Evolutionary conservation across 2,797 vertebrate species (phyloP), one percentile per base, ranked within the genome.

Genomic region (Naso thynnoides): DNA sequence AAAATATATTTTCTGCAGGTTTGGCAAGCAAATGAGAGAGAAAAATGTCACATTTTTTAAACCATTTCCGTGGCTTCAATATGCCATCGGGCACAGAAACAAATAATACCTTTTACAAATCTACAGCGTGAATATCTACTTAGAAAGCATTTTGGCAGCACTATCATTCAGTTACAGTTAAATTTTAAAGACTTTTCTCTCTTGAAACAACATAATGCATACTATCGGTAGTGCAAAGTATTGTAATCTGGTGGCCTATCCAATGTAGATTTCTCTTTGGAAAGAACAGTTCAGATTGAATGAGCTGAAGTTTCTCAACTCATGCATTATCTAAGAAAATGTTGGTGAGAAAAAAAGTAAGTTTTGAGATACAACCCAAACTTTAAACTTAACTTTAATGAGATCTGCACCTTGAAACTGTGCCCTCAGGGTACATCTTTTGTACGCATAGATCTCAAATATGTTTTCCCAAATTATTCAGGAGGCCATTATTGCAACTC

Each of bases 1-100:
- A 68, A 84, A 80, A 81, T 57, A 73, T 24, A 77, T 73, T 77
- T 84, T 77, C 60, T 73, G 53, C 53, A 61, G 52, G 59, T 72
- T 66, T 87, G 73, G 60, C 81, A 80, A 78, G 69, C 57, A 68
- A 79, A 76, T 55, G 70, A 41, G 23, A 70, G 63, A 36, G 44
- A 36, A 54, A 76, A 78, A 76, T 69, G 69, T 80, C 67, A 75
- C 64, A 74, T 56, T 69, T n/a, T 61, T 79, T 58, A 67, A 84
- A 78, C 79, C 15, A 64, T 71, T 58, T 78, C 50, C 49, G 24
- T 55, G 21, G 31, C 66, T 79, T 65, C 73, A 71, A 56, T 31
- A 67, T 60, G 61, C 67, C 70, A 63, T 5, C 63, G 56, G 48
- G 48, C 26, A 78, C 14, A 44, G 54, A 55, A 71, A 61, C 33